phyloP scores from a whole-genome alignment of 64 coral and sea anemone genomes.

The Catalaphyllia jardinei region DNA sequence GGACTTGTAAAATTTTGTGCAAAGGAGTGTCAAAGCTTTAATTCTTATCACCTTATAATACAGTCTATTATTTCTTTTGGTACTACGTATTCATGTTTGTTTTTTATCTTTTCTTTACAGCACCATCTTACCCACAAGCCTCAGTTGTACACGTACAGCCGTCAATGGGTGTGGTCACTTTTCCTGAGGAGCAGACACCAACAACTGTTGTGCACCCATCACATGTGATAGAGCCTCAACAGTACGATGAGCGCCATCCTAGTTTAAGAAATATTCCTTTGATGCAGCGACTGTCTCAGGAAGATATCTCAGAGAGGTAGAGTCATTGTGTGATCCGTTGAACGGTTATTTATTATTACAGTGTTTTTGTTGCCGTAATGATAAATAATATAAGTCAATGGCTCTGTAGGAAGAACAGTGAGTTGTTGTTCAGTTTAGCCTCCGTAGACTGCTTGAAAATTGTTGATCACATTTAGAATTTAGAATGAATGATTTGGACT shows the following conservation, averaged over 20 bases:
- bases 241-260: constrained; percentile 62
- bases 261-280: constrained; percentile 56
- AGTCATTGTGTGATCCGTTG: constrained; percentile 8
- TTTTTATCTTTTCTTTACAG: background rate
- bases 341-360: constrained; percentile 42
- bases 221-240: constrained; percentile 76
- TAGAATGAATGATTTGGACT: too few species aligned
- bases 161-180: constrained; percentile 90
- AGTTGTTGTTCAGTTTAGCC: background rate
- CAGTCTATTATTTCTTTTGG: too few species aligned
- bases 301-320: constrained; percentile 58
- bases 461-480: too few species aligned
- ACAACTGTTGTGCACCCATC: constrained; percentile 71
- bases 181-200: constrained; percentile 79
- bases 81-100: background rate
- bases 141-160: constrained; percentile 65
- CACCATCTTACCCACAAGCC: constrained; percentile 62
- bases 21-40: too few species aligned
- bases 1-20: too few species aligned
- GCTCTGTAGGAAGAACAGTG: constrained; percentile 5
- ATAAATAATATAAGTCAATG: constrained; percentile 46
- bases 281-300: constrained; percentile 29
- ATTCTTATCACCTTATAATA: too few species aligned
- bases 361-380: constrained; percentile 21
- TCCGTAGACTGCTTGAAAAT: too few species aligned